A percentile compares a stretch with the other conserved stretches of the same genome.
Evolutionary conservation across 92 coral and sea anemone species (phyloP).

Genomic region (Anthopleura xanthogrammica): DNA sequence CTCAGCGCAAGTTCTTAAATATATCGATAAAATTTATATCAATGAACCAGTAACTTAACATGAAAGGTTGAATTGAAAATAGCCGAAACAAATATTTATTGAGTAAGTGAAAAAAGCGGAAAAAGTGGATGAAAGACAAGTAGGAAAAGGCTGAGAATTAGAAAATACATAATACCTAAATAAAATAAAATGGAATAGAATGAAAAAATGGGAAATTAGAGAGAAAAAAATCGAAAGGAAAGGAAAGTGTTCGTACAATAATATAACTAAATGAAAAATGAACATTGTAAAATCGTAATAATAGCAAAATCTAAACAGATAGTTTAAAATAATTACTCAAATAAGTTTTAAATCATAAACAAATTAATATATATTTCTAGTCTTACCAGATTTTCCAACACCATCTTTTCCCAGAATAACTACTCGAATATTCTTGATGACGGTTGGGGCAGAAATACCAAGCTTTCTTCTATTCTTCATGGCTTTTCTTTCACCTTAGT

Average conservation of each 20-base stretch:
- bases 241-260: not conserved
- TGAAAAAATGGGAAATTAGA: not conserved
- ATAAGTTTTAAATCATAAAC: not conserved
- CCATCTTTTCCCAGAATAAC: conserved; percentile 92
- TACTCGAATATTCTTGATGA: conserved; percentile 57
- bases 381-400: conserved; percentile 92
- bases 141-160: not conserved
- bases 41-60: no score
- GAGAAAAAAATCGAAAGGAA: not conserved
- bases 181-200: not conserved
- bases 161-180: no score
- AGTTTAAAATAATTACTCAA: not conserved
- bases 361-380: no score
- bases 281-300: not conserved
- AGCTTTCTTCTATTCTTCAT: conserved; percentile 72
- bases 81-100: no score
- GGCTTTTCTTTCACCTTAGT: not conserved
- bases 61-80: not conserved
- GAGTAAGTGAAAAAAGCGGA: no score
- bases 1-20: no score
- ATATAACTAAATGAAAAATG: not conserved
- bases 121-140: not conserved
- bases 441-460: conserved; percentile 41
- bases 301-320: not conserved
- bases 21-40: no score